A percentile compares a stretch with the other conserved stretches of the same genome.
phyloP scores from a whole-genome alignment of 2,797 vertebrate genomes.

The Leptoclinus maculatus region DNA sequence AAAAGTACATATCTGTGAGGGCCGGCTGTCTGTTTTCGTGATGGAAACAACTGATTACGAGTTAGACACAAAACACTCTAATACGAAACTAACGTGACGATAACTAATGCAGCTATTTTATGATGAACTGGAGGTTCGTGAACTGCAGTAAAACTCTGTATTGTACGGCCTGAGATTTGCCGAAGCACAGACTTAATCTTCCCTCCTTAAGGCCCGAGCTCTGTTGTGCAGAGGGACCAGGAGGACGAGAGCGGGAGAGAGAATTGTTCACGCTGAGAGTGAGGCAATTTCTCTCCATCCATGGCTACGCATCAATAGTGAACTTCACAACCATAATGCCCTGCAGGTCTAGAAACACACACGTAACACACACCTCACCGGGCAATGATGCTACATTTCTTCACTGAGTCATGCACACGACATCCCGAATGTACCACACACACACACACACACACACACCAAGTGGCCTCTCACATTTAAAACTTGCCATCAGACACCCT shows the following conservation, averaged over 20 bases:
- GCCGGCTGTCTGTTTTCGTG: neutral
- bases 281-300: slow-evolving; percentile 50
- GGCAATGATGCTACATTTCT: slow-evolving; percentile 52
- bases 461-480: slow-evolving; percentile 44
- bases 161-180: neutral
- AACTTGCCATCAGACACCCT: slow-evolving; percentile 52
- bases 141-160: neutral
- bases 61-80: neutral
- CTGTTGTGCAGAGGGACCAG: slow-evolving; percentile 23
- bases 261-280: slow-evolving; percentile 51
- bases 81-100: neutral
- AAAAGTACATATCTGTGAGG: too few relatives aligned
- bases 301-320: slow-evolving; percentile 36
- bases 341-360: slow-evolving; percentile 43
- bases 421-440: slow-evolving; percentile 29
- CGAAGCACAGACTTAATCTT: neutral
- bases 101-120: neutral
- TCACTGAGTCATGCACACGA: slow-evolving; percentile 47
- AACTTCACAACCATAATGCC: slow-evolving; percentile 54
- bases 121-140: neutral
- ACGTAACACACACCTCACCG: slow-evolving; percentile 44
- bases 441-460: slow-evolving; percentile 15
- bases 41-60: neutral
- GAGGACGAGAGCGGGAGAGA: slow-evolving; percentile 29
- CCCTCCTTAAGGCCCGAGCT: slow-evolving; percentile 6